Evolutionary conservation across 1,140 invertebrate species (phyloP), one percentile per base, ranked within the genome.

Genomic region (Pseudomyrmex pallidus): DNA sequence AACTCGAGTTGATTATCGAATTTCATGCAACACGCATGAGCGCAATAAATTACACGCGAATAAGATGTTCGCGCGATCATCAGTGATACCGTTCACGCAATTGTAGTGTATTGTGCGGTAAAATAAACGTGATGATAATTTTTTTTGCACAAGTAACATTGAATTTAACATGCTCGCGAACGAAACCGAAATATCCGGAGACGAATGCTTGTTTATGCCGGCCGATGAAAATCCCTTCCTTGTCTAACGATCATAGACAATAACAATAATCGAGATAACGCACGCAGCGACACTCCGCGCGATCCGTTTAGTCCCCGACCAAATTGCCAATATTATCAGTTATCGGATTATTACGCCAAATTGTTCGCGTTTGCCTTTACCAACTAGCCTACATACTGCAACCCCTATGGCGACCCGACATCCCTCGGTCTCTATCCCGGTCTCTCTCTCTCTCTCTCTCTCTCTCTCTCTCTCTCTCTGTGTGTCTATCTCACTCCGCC

Each of bases 331-430:
- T 91, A 91, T 91, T 92, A 92, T 91, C 91, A 90, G 90, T 90
- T 91, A 91, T 91, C 88, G 88, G 88, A 92, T 91, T 91, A 92
- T 91, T 91, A 91, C 86, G 84, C 90, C 86, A 91, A 92, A 92
- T 91, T 91, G 90, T 90, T 86, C 89, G 84, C 84, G 89, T 90
- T 90, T 90, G 86, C 89, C 87, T 90, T 90, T 85, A 87, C 90
- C 90, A 86, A 90, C 87, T 85, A 73, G 78, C 73, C 85, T 83
- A 74, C 82, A 73, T 84, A 80, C 56, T 52, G 48, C 63, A 56
- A 63, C 84, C 67, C 85, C 70, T 61, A 48, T 72, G 86, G 82
- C 76, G 48, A 76, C 59, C 74, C 66, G n/a, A 50, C 59, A 10
- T 83, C 74, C 84, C 44, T 35, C 77, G 63, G 74, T 74, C 62